Conservation (phyloP, 2,113 vertebrate species). For the Beaufortia kweichowensis region DNA sequence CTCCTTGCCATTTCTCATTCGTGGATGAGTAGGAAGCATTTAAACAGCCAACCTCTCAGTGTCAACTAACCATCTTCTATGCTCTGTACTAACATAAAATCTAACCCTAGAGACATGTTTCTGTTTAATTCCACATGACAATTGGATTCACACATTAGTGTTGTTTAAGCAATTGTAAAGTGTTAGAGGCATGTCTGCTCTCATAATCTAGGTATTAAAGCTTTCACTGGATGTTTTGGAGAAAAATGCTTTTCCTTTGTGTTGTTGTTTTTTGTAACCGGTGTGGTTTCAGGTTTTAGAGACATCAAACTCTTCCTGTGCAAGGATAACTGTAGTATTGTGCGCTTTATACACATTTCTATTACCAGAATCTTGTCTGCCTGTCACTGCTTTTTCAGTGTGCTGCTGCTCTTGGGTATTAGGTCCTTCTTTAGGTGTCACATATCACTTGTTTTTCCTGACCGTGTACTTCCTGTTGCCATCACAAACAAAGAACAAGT, state of each 20-base stretch:
- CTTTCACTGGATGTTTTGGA: constrained; percentile 35
- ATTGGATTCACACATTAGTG: background rate
- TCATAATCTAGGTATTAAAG: constrained; percentile 52
- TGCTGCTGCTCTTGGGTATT: background rate
- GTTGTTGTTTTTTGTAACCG: too few relatives aligned
- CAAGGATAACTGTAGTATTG: background rate
- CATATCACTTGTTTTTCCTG: constrained; percentile 59
- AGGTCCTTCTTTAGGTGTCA: constrained; percentile 54
- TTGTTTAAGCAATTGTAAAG: background rate
- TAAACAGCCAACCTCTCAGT: constrained; percentile 46
- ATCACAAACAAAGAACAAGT: background rate
- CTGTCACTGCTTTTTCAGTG: background rate
- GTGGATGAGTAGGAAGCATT: background rate
- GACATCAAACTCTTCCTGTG: background rate
- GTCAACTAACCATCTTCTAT: constrained; percentile 9
- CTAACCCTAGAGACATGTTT: background rate
- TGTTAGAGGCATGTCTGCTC: constrained; percentile 35
- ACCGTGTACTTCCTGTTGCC: constrained; percentile 24
- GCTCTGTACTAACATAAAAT: constrained; percentile 1
- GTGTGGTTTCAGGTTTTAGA: constrained; percentile 8
- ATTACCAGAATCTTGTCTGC: constrained; percentile 10
- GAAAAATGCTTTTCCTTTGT: constrained; percentile 38
- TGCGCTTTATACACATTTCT: constrained; percentile 5
- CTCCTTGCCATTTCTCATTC: constrained; percentile 26
- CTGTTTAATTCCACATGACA: background rate